Evolutionary conservation across 1,140 invertebrate species (phyloP), one percentile per base, ranked within the genome.

Genomic region (Cherax destructor): DNA sequence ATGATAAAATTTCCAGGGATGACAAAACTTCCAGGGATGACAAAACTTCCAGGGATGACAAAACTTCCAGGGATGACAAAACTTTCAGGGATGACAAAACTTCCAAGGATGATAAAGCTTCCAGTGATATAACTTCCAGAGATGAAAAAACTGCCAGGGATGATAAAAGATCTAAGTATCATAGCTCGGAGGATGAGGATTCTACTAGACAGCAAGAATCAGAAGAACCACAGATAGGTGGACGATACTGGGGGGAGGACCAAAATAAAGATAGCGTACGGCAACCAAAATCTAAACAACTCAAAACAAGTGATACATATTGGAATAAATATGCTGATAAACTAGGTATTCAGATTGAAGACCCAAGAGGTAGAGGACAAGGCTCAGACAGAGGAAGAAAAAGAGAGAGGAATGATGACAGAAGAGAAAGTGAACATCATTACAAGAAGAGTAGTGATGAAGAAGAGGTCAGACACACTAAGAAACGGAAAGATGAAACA

Each of bases 311-410:
- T 84, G 92, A 93, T 61, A 93, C 92, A n/a, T 93, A 93, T 72
- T 93, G 92, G 92, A 93, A 93, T 86, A 93, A 93, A 86, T 93
- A 93, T 91, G 92, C 91, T 61, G 89, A 93, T 41, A 86, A 91
- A 84, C 76, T 93, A 47, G 91, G 92, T 24, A 93, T 93, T 88
- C 83, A 92, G 47, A 93, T 92, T 69, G 93, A 93, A 76, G 86
- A 91, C 59, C 89, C 80, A 81, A 92, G 86, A 88, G 59, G 76
- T 49, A 61, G 30, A 18, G 83, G 87, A 10, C 18, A 88, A 47
- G 74, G 78, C 52, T 50, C n/a, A 18, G 74, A 65, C 3, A 92
- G 81, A 59, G 65, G 86, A n/a, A 91, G 69, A 86, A 79, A 86
- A 21, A 80, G 61, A 79, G 87, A 92, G 18, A 91, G 84, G 24